Evolutionary conservation across 2,797 vertebrate genomes (phyloP).

Genomic region (Coreius guichenoti): DNA sequence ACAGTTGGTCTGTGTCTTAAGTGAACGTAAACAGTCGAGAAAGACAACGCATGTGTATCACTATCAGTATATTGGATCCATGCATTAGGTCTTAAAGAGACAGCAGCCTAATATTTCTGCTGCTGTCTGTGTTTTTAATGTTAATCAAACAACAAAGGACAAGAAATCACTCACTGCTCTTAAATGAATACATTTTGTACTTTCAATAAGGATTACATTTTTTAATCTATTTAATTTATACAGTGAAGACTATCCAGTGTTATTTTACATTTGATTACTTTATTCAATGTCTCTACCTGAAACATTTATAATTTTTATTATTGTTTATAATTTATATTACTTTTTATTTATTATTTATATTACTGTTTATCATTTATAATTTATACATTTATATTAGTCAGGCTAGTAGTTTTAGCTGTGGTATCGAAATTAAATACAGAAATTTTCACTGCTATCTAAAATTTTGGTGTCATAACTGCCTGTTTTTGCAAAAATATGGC

Average conservation of each 20-base stretch:
- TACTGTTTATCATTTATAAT: too few relatives aligned
- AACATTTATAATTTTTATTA: too few relatives aligned
- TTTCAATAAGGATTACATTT: background rate
- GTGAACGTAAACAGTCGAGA: background rate
- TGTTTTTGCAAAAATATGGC: background rate
- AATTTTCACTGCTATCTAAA: background rate
- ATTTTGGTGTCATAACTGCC: background rate
- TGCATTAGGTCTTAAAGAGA: too few relatives aligned
- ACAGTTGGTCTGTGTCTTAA: background rate
- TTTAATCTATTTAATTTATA: too few relatives aligned
- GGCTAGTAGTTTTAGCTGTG: background rate
- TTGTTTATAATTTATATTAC: too few relatives aligned
- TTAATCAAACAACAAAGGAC: too few relatives aligned
- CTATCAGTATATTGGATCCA: too few relatives aligned
- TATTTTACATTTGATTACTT: too few relatives aligned
- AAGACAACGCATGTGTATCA: background rate
- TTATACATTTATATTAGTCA: background rate
- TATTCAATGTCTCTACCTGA: background rate
- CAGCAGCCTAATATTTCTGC: background rate
- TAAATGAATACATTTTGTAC: background rate
- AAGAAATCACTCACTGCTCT: background rate
- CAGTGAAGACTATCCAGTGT: too few relatives aligned
- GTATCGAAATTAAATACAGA: background rate
- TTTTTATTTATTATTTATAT: too few relatives aligned
- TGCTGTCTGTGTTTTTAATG: too few relatives aligned